Percentiles rank a stretch among this genome's conserved stretches.
Evolutionary conservation across 2,797 vertebrate species (phyloP).

Genomic region (Poeciliopsis gracilis): DNA sequence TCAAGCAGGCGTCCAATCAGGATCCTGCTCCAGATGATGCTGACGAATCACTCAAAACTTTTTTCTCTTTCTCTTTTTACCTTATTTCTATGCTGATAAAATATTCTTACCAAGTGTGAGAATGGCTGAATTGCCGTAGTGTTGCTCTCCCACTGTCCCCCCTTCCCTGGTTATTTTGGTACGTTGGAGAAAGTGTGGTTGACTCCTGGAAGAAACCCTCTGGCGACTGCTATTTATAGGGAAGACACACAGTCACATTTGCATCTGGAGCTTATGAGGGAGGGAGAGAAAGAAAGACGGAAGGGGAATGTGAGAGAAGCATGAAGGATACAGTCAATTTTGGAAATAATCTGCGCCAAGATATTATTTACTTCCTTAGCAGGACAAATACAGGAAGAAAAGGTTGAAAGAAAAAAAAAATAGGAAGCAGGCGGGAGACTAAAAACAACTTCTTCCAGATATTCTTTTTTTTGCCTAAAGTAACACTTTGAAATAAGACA

Average conservation of each 20-base stretch:
- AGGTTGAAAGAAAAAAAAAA: conserved; percentile 5
- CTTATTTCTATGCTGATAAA: conserved; percentile 73
- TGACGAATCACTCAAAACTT: conserved; percentile 74
- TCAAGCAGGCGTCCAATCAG: conserved; percentile 58
- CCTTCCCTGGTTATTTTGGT: conserved; percentile 73
- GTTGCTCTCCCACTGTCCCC: conserved; percentile 44
- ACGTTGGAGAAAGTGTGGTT: conserved; percentile 68
- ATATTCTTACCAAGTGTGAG: conserved; percentile 62
- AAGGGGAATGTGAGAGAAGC: conserved; percentile 46
- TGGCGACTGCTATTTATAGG: conserved; percentile 81
- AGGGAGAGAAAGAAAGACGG: conserved; percentile 34
- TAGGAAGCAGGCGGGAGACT: not conserved
- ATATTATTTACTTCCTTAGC: conserved; percentile 60
- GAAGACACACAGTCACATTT: conserved; percentile 76
- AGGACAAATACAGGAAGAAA: conserved; percentile 61
- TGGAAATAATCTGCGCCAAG: conserved; percentile 63
- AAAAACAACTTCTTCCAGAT: conserved; percentile 53
- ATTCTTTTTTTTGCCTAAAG: conserved; percentile 48
- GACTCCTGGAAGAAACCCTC: conserved; percentile 78
- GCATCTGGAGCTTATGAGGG: conserved; percentile 80
- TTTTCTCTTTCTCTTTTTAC: conserved; percentile 34
- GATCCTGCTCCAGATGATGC: conserved; percentile 45
- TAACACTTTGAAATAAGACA: conserved; percentile 67
- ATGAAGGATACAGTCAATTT: conserved; percentile 68
- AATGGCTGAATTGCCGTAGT: conserved; percentile 57